Percentiles rank a stretch among this genome's conserved stretches.
These are phyloP conservation scores for Brenthis ino DNA, from an alignment of 2,888 invertebrate species.

Conservation along the genomic window DNA sequence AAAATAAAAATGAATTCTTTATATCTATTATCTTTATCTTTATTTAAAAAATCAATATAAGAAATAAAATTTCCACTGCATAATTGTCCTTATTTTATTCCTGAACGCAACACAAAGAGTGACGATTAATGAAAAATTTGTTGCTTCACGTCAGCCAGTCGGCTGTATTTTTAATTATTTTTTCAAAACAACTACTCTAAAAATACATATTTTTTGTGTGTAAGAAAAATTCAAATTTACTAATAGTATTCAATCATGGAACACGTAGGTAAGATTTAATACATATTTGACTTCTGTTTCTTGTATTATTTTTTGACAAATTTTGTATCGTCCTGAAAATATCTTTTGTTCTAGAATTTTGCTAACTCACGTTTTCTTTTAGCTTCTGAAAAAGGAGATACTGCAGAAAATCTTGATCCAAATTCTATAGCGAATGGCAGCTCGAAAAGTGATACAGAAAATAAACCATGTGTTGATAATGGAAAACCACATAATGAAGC, in stretches of 20 bases:
- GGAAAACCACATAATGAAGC: conserved; percentile 72
- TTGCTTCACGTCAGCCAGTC: conserved; percentile 76
- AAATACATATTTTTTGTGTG: conserved; percentile 38
- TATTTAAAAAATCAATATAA: neutral
- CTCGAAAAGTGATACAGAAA: conserved; percentile 58
- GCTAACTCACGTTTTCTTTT: conserved; percentile 73
- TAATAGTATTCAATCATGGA: conserved; percentile 63
- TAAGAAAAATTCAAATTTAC: conserved; percentile 30
- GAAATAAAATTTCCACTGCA: neutral
- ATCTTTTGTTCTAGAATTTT: conserved; percentile 78
- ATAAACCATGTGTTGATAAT: conserved; percentile 63
- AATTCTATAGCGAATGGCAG: conserved; percentile 72
- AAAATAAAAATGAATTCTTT: too few relatives aligned
- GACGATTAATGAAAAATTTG: conserved; percentile 59
- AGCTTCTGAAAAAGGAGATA: conserved; percentile 82
- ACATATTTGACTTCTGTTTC: conserved; percentile 39
- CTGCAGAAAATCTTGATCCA: conserved; percentile 81
- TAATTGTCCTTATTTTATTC: conserved; percentile 3
- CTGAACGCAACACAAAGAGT: conserved; percentile 36
- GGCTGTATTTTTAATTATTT: conserved; percentile 73
- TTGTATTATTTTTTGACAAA: conserved; percentile 49
- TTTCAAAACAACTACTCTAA: conserved; percentile 69
- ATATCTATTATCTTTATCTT: too few relatives aligned
- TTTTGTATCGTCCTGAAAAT: conserved; percentile 50
- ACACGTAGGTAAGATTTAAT: conserved; percentile 59